Evolutionary conservation across 2,113 vertebrate genomes (phyloP), one percentile per base, ranked within the genome.

Genomic region (Podiceps cristatus): DNA sequence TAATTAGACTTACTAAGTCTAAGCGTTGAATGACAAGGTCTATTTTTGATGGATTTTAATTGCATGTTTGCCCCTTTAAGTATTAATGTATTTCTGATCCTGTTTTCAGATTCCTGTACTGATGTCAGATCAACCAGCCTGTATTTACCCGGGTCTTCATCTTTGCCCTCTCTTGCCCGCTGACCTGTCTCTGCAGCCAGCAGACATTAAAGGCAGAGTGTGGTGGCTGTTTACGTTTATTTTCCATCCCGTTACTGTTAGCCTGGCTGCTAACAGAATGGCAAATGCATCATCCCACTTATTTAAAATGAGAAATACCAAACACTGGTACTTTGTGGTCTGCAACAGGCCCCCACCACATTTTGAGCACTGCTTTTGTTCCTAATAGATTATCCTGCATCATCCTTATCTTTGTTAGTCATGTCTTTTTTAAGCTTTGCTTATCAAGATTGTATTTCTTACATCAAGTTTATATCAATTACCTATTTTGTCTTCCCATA

Each of bases 331-430:
- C 22, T 40, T 7, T 22, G 24, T 4, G 14, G 49, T 37, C 25
- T 5, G 55, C 49, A 68, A 8, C 19, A 24, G 60, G 28, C 29
- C 3, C 0, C 49, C 18, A 9, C 55, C 0, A 0, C 49, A 25
- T 47, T 63, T n/a, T 52, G 28, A 62, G 44, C 14, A 5, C 74
- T 64, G 44, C 37, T 33, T 85, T 69, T 85, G 22, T 29, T 79
- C 44, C 67, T 18, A 47, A 47, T 3, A 47, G 33, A 49, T 52
- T 58, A 35, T 63, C 35, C 29, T 17, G 27, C 47, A 7, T 29
- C 63, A 45, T 53, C 68, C 56, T 58, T 68, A 45, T 5, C 77
- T 67, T 50, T 68, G 31, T 29, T 50, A 56, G 49, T 45, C 19
- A 11, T 22, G 8, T 10, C 25, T 73, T 72, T 64, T 55, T 44